Percentiles rank a stretch among this genome's conserved stretches.
Conservation (phyloP, 2,888 invertebrate species). For the Scelioninae gen. 1 region DNA sequence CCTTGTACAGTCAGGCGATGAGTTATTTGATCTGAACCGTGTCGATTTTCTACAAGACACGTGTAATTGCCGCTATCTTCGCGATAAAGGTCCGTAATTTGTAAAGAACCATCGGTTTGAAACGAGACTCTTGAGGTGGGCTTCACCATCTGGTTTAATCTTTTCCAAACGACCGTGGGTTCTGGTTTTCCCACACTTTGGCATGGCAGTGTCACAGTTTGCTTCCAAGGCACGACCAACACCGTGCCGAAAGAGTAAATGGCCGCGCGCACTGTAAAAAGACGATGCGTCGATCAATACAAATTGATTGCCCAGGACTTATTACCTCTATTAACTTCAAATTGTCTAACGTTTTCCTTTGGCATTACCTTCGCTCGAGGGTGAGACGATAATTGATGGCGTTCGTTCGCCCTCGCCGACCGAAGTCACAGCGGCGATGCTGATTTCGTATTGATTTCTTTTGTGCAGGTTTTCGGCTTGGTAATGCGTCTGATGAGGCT, state of each 20-base stretch:
- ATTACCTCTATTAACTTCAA: conserved; percentile 24
- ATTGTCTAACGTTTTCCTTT: conserved; percentile 42
- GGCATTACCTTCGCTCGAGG: conserved; percentile 83
- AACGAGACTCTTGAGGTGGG: conserved; percentile 88
- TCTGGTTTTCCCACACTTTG: conserved; percentile 93
- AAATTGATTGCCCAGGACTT: conserved; percentile 21
- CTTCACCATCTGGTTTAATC: conserved; percentile 90
- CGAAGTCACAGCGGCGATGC: conserved; percentile 83
- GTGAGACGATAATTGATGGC: conserved; percentile 84
- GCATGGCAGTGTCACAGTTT: conserved; percentile 92
- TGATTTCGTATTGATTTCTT: conserved; percentile 84
- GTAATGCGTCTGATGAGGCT: conserved; percentile 82
- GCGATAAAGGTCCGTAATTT: conserved; percentile 91
- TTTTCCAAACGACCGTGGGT: conserved; percentile 91
- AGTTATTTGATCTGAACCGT: conserved; percentile 92
- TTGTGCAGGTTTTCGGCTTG: conserved; percentile 82
- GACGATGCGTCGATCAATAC: conserved; percentile 9
- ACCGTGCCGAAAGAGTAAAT: conserved; percentile 84
- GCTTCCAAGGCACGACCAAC: conserved; percentile 90
- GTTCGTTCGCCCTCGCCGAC: conserved; percentile 84
- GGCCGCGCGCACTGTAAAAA: conserved; percentile 82
- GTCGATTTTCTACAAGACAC: conserved; percentile 92
- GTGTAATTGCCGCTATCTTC: conserved; percentile 96
- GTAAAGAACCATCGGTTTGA: conserved; percentile 89
- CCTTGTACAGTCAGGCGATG: conserved; percentile 88